Conservation (phyloP, 1,140 invertebrate genomes). For the Diabrotica virgifera region DNA sequence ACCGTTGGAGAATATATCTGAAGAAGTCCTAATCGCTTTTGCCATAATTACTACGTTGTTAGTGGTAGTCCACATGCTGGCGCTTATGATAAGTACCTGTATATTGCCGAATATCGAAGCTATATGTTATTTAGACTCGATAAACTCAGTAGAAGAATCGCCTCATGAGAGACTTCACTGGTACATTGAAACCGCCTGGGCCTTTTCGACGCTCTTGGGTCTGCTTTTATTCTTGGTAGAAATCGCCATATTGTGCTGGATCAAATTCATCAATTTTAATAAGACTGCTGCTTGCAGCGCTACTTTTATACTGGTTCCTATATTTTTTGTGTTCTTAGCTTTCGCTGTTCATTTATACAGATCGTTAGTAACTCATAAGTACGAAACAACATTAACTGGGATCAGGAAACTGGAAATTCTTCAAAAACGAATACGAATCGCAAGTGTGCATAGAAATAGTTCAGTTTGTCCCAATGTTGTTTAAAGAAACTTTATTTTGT, state of each 20-base stretch:
- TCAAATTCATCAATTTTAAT: slow-evolving; percentile 77
- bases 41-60: slow-evolving; percentile 93
- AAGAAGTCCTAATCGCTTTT: slow-evolving; percentile 85
- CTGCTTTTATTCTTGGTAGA: slow-evolving; percentile 90
- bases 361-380: slow-evolving; percentile 85
- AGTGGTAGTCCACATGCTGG: slow-evolving; percentile 96
- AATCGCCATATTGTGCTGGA: slow-evolving; percentile 93
- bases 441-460: too few species aligned
- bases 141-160: slow-evolving; percentile 79
- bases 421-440: slow-evolving; percentile 78
- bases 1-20: slow-evolving; percentile 50
- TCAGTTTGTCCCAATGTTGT: too few species aligned
- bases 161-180: slow-evolving; percentile 82
- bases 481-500: too few species aligned
- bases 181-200: slow-evolving; percentile 98
- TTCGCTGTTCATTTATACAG: slow-evolving; percentile 94
- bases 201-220: slow-evolving; percentile 91
- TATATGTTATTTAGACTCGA: slow-evolving; percentile 81
- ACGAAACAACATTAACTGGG: slow-evolving; percentile 78
- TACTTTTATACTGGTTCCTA: slow-evolving; percentile 84
- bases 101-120: slow-evolving; percentile 93
- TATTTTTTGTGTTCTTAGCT: slow-evolving; percentile 83
- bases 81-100: slow-evolving; percentile 98
- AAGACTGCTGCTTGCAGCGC: slow-evolving; percentile 83
- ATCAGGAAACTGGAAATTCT: slow-evolving; percentile 80